Evolutionary conservation across 1,140 invertebrate species (phyloP), one percentile per base, ranked within the genome.

Genomic region (Dufourea novaeangliae): DNA sequence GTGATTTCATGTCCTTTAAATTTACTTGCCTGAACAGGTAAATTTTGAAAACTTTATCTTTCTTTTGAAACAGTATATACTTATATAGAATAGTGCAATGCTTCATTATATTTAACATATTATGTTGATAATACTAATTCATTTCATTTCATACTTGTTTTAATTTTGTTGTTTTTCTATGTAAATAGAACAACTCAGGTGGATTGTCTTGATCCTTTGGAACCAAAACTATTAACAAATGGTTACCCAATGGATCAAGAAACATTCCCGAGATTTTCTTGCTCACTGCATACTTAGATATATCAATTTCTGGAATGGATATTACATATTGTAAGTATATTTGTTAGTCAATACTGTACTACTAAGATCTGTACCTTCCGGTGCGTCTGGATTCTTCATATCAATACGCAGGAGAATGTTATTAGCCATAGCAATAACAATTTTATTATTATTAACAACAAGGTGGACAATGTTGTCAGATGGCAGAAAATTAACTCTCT

Each of bases 1-100:
- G 97, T 98, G 39, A 99, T 96, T 88, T 97, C 95, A 91, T 98
- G 96, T 61, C 96, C 97, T 83, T 95, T 94, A 68, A 96, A 95
- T 90, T 96, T 96, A 41, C 92, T 92, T 34, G 93, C 83, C 93
- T 94, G 79, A 86, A 81, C 52, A 77, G 61, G 44, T 71, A 82
- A 61, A 81, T 72, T 20, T 52, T 56, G 69, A 57, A 68, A 52
- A 74, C 41, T 52, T 6, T 61, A 62, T 69, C 44, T 56, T 32
- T 79, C 37, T 74, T 67, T 56, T 57, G 10, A 27, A 56, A 1
- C 20, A 27, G 5, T 12, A 27, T 2, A n/a, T 22, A n/a, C n/a
- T 39, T 39, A 12, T 29, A 20, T 27, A 37, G 29, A n/a, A n/a
- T 39, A 34, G n/a, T 27, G n/a, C 12, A 69, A 22, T 27, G n/a